Percentiles rank a stretch among this genome's conserved stretches.
Conservation (phyloP, 2,797 vertebrate genomes). For the Pseudocheirus occidentalis region DNA sequence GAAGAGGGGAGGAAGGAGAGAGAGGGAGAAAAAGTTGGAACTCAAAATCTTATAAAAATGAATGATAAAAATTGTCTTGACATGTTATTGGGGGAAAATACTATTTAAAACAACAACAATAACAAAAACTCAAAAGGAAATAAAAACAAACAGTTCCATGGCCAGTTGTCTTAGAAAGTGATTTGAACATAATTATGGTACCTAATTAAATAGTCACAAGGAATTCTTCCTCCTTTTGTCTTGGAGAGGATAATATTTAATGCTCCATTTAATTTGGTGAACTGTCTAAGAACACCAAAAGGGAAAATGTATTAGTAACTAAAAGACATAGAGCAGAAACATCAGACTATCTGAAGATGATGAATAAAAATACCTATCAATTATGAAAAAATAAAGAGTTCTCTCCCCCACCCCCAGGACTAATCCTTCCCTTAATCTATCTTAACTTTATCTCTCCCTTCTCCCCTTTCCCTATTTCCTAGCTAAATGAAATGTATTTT, state of each 20-base stretch:
- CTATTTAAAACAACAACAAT: neutral
- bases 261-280: constrained; percentile 86
- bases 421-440: neutral
- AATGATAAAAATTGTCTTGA: neutral
- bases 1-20: neutral
- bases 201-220: constrained; percentile 85
- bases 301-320: constrained; percentile 83
- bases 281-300: constrained; percentile 87
- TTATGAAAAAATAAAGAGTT: constrained; percentile 55
- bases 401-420: neutral
- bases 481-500: neutral
- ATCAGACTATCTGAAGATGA: constrained; percentile 81
- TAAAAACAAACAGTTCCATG: constrained; percentile 13
- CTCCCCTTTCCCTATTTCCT: neutral
- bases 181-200: constrained; percentile 73
- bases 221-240: constrained; percentile 80
- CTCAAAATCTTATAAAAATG: neutral
- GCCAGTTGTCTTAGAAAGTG: constrained; percentile 75
- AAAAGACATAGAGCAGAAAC: constrained; percentile 83
- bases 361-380: constrained; percentile 85
- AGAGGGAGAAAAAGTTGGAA: neutral
- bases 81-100: neutral
- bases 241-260: constrained; percentile 85
- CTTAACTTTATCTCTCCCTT: neutral
- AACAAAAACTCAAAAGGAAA: neutral